These are phyloP conservation scores for Enteromius argenteus DNA, from an alignment of 2,797 vertebrate genomes.

Conservation along the genomic window DNA sequence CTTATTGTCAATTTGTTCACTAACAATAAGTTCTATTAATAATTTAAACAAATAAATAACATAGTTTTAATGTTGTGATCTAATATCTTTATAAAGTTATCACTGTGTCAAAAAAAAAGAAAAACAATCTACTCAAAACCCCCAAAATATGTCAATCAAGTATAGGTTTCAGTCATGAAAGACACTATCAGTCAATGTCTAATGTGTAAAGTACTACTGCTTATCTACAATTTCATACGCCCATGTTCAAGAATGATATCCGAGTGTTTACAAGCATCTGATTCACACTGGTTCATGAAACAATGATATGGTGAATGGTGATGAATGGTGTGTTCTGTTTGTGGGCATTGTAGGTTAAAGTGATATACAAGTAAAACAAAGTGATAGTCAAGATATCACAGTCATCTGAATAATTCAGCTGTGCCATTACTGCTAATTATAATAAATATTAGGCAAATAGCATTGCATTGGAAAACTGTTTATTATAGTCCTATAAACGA, in stretches of 20 bases:
- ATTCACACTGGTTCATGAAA: neutral
- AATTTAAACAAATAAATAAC: neutral
- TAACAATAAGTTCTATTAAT: neutral
- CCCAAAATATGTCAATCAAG: neutral
- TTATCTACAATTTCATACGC: neutral
- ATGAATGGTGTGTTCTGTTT: neutral
- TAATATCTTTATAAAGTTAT: too few species aligned
- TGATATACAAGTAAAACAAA: neutral
- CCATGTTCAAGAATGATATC: neutral
- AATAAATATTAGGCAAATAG: neutral
- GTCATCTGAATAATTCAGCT: neutral
- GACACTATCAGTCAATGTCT: neutral
- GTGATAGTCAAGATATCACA: neutral
- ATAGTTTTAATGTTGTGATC: neutral
- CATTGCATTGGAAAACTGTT: conserved; percentile 14
- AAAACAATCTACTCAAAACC: neutral
- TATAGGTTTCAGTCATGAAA: neutral
- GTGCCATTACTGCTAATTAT: neutral
- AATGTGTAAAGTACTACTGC: neutral
- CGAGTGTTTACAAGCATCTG: neutral
- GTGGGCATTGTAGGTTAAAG: neutral
- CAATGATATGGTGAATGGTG: too few species aligned
- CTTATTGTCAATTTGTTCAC: neutral
- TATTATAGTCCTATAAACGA: conserved; percentile 12
- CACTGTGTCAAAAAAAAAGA: neutral